A percentile compares a stretch with the other conserved stretches of the same genome.
Evolutionary conservation across 2,888 invertebrate species (phyloP).

Genomic region (Meganola albula): DNA sequence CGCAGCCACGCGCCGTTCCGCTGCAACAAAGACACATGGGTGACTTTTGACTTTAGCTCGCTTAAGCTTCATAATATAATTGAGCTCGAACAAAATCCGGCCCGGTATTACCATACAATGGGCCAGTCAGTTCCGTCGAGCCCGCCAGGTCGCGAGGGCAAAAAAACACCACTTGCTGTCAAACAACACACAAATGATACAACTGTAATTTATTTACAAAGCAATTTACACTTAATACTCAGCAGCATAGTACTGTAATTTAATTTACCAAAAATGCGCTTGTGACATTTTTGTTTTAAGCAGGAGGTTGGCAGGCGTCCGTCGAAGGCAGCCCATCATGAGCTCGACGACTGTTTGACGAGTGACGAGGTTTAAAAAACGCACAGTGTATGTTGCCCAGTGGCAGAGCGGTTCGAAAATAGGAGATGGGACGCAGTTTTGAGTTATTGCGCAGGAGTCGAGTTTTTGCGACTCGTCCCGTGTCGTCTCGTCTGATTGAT

Average conservation of each 20-base stretch:
- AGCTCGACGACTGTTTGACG: conserved; percentile 69
- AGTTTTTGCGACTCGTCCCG: conserved; percentile 36
- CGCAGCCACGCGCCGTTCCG: conserved; percentile 37
- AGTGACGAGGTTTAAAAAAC: conserved; percentile 71
- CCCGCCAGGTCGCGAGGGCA: conserved; percentile 71
- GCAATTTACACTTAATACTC: conserved; percentile 27
- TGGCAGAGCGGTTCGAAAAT: conserved; percentile 43
- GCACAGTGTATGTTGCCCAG: conserved; percentile 61
- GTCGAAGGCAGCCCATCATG: conserved; percentile 72
- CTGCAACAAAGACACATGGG: conserved; percentile 57
- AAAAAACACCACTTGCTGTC: conserved; percentile 68
- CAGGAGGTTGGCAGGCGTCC: conserved; percentile 68
- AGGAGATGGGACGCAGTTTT: conserved; percentile 66
- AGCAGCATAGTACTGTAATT: conserved; percentile 16
- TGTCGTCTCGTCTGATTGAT: conserved; percentile 40
- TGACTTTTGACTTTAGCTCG: conserved; percentile 75
- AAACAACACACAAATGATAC: conserved; percentile 27
- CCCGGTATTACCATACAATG: conserved; percentile 75
- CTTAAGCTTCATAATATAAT: conserved; percentile 76
- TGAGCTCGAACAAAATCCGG: conserved; percentile 76
- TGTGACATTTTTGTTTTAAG: conserved; percentile 26
- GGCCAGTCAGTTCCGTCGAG: conserved; percentile 70
- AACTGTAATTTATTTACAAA: conserved; percentile 16
- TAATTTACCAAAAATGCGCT: conserved; percentile 5
- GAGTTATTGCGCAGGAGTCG: conserved; percentile 56